Base-by-base conservation (phyloP, 2,888 invertebrate species). In the Coecobrya sp. region DNA sequence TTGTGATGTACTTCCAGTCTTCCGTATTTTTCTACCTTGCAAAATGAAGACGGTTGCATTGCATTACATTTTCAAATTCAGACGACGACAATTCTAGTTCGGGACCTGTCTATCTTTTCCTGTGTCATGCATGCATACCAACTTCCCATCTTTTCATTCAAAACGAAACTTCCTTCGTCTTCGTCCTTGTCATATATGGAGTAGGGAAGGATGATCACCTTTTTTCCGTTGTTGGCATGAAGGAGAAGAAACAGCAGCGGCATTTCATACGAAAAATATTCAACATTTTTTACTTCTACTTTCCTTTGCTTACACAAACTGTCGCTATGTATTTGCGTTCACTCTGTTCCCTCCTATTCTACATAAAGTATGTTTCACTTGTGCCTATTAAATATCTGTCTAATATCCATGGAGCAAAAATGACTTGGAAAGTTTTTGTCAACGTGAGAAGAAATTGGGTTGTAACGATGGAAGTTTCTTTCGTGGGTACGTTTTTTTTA, bases 151-250 rank as follows among this genome's bases (percentile, higher is more conserved):
- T 84, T 84, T 84, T 70, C 85, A 86, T 86, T 86, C 85, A 86
- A 68, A 59, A 86, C 49, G 25, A 86, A 68, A 68, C 68, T 42
- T 49, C 49, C 76, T 36, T 45, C 45, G 19, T 85, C 65, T 11
- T 65, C 84, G 45, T 65, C 73, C 86, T 70, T 86, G 70, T 73
- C 86, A 86, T 70, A 86, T 30, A 8, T 16, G 25, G 22, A n/a
- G 36, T 27, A 30, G 25, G n/a, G 52, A 86, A 70, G 70, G 86
- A 87, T 87, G 76, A 87, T 87, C 87, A 87, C 76, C 76, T 87
- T 76, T 62, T 76, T 76, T 27, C 79, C 52, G 27, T 11, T 22
- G 73, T 19, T 73, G 73, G 73, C 45, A 73, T 73, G 45, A 73
- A 73, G 42, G 42, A 73, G 42, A 45, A 73, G 19, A n/a, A 42